Percentiles rank a stretch among this genome's conserved stretches.
phyloP scores from a whole-genome alignment of 2,888 invertebrate species.

The Lasiommata megera region DNA sequence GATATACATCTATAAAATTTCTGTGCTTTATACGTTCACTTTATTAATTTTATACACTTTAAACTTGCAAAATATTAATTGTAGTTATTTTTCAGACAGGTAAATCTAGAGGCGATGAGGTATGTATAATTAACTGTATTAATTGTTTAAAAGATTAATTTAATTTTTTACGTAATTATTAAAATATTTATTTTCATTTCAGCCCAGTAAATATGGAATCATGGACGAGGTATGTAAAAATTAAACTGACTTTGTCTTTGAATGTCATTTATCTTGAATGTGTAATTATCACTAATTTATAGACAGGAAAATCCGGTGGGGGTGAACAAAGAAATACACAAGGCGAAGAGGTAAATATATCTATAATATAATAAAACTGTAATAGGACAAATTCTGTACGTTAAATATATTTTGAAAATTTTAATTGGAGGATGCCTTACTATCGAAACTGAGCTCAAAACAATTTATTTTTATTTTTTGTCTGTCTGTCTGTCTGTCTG shows the following conservation, averaged over 20 bases:
- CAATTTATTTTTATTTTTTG: no score
- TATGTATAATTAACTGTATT: constrained; percentile 29
- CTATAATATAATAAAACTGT: no score
- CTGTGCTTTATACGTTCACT: no score
- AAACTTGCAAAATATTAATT: neutral
- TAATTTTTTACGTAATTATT: neutral
- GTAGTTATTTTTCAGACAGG: constrained; percentile 49
- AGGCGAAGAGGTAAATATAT: constrained; percentile 25
- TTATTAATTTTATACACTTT: no score
- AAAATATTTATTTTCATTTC: constrained; percentile 4
- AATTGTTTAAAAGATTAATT: neutral
- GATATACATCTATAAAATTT: no score
- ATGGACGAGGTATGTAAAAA: constrained; percentile 8
- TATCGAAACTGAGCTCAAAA: no score
- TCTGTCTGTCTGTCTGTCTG: no score
- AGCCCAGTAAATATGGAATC: constrained; percentile 11
- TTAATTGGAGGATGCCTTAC: no score
- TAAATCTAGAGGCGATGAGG: constrained; percentile 62
- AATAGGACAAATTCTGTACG: no score
- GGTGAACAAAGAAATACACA: constrained; percentile 39
- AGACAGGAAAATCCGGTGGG: constrained; percentile 53
- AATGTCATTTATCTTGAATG: neutral
- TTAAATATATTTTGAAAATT: no score
- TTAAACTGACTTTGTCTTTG: neutral
- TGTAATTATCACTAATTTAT: constrained; percentile 32